Conservation (phyloP, 2,888 invertebrate species). For the Platycnemis pennipes region DNA sequence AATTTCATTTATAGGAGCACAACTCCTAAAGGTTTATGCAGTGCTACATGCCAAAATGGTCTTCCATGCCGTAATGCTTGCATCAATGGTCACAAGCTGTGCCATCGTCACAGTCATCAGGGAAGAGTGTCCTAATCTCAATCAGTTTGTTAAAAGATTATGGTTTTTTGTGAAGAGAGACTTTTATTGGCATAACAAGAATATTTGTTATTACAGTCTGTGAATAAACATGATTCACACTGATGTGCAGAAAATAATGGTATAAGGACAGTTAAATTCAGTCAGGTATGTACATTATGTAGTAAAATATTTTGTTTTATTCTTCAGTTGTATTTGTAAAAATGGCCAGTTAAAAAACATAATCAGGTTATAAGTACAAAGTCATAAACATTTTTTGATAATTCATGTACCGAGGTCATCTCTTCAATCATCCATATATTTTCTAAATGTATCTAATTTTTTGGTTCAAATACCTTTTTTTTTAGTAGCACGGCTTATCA, state of each 20-base stretch:
- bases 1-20: conserved; percentile 28
- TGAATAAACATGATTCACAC: neutral
- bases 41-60: conserved; percentile 51
- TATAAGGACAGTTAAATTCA: neutral
- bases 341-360: no score
- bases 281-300: neutral
- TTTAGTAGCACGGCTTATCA: no score
- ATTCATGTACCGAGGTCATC: no score
- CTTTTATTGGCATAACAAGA: neutral
- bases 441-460: no score
- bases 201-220: neutral
- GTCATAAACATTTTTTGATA: no score
- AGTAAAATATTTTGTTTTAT: neutral
- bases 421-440: no score
- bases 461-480: no score
- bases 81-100: conserved; percentile 43
- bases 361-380: no score
- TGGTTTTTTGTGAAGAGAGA: neutral
- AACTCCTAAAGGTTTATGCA: conserved; percentile 31
- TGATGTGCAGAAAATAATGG: neutral
- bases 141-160: neutral
- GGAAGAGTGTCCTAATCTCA: neutral
- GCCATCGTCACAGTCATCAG: conserved; percentile 51
- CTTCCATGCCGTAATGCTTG: conserved; percentile 36
- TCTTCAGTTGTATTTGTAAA: no score